Conservation (phyloP, 2,113 vertebrate genomes). For the Burhinus oedicnemus region DNA sequence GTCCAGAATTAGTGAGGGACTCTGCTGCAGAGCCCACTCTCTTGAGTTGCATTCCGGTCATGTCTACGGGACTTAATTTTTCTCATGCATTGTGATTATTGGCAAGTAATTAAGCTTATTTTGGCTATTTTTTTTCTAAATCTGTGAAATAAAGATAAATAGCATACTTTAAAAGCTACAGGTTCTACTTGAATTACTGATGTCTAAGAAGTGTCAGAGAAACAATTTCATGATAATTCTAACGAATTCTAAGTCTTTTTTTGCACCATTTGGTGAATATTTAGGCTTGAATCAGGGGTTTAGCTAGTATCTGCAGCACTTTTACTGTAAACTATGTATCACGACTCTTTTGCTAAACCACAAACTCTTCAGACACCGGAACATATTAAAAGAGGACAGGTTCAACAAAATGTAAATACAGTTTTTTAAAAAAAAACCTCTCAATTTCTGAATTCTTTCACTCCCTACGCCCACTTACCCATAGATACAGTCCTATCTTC, state of each 20-base stretch:
- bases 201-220: neutral
- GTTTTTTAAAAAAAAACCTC: neutral
- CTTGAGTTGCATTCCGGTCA: neutral
- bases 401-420: neutral
- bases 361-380: neutral
- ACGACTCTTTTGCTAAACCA: neutral
- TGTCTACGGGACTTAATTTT: neutral
- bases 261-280: neutral
- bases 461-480: neutral
- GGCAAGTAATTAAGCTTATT: neutral
- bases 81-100: neutral
- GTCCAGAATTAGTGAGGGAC: neutral
- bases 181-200: neutral
- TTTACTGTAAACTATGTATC: neutral
- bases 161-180: neutral
- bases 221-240: neutral
- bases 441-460: neutral
- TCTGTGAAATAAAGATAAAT: neutral
- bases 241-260: neutral
- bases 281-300: neutral
- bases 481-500: neutral
- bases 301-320: neutral
- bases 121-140: neutral
- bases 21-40: neutral
- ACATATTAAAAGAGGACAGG: neutral